A percentile compares a stretch with the other conserved stretches of the same genome.
These are phyloP conservation scores for Odontamblyopus rebecca DNA, from an alignment of 2,797 vertebrate genomes.

Conservation along the genomic window DNA sequence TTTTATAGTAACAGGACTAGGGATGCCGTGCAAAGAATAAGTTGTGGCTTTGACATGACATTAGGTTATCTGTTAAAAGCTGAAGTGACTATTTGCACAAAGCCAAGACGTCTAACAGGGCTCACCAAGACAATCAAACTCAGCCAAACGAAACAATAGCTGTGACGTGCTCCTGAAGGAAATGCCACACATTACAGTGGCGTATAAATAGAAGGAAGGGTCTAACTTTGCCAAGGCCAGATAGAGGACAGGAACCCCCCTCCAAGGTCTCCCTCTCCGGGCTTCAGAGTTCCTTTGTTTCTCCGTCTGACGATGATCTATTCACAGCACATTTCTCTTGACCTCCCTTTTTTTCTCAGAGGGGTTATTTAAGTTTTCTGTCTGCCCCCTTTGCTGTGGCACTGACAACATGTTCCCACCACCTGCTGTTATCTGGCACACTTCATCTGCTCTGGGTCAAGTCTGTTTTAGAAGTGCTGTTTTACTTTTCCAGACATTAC, in stretches of 20 bases:
- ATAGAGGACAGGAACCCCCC: conserved; percentile 72
- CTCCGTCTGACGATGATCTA: conserved; percentile 38
- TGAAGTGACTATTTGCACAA: conserved; percentile 43
- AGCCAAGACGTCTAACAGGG: conserved; percentile 51
- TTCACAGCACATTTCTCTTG: conserved; percentile 38
- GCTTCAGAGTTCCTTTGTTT: conserved; percentile 49
- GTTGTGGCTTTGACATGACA: no score
- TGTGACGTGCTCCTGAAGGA: conserved; percentile 64
- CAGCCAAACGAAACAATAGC: conserved; percentile 78
- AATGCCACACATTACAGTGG: conserved; percentile 80
- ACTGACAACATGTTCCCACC: conserved; percentile 56
- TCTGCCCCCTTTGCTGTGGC: conserved; percentile 19
- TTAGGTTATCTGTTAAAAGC: neutral
- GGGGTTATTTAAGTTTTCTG: conserved; percentile 22
- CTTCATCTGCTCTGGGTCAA: conserved; percentile 30
- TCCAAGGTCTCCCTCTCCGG: conserved; percentile 56
- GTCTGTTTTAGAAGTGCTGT: conserved; percentile 5
- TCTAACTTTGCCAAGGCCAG: conserved; percentile 65
- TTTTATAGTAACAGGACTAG: no score
- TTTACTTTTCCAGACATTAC: neutral
- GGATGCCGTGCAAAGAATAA: no score
- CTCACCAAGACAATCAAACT: conserved; percentile 57
- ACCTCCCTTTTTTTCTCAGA: conserved; percentile 30
- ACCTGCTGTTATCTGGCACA: conserved; percentile 59
- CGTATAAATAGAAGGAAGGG: conserved; percentile 78